Evolutionary conservation across 2,797 vertebrate genomes (phyloP).

Genomic region (Loriculus beryllinus): DNA sequence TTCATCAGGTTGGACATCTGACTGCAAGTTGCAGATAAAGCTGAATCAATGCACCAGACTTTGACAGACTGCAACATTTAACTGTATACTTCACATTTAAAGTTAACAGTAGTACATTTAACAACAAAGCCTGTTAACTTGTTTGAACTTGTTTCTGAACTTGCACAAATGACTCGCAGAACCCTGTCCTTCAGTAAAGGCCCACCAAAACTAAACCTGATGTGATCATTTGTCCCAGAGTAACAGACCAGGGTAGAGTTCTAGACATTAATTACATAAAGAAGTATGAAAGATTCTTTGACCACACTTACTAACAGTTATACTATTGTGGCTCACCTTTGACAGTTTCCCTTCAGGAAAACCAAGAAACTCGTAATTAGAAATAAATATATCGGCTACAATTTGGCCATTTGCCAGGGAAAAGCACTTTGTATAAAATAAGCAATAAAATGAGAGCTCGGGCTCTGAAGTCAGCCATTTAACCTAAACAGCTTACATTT

Average conservation of each 20-base stretch:
- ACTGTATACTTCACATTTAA: not conserved
- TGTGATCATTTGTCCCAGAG: not conserved
- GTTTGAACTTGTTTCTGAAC: not conserved
- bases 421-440: not conserved
- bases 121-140: not conserved
- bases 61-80: not conserved
- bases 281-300: not conserved
- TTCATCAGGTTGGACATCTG: constrained; percentile 99
- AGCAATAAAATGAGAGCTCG: not conserved
- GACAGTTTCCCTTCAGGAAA: not conserved
- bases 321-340: not conserved
- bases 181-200: not conserved
- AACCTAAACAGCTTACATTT: constrained; percentile 86
- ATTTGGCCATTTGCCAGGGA: not conserved
- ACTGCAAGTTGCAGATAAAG: constrained; percentile 74
- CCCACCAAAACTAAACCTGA: not conserved
- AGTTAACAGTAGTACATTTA: not conserved
- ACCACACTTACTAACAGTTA: not conserved
- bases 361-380: not conserved
- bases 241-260: not conserved
- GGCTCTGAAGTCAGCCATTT: not conserved
- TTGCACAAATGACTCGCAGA: not conserved
- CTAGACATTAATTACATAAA: not conserved
- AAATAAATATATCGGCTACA: not conserved
- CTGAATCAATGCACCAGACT: not conserved